A percentile compares a stretch with the other conserved stretches of the same genome.
These are phyloP conservation scores for Rhincodon typus DNA, from an alignment of 2,797 vertebrate genomes.

Conservation along the genomic window DNA sequence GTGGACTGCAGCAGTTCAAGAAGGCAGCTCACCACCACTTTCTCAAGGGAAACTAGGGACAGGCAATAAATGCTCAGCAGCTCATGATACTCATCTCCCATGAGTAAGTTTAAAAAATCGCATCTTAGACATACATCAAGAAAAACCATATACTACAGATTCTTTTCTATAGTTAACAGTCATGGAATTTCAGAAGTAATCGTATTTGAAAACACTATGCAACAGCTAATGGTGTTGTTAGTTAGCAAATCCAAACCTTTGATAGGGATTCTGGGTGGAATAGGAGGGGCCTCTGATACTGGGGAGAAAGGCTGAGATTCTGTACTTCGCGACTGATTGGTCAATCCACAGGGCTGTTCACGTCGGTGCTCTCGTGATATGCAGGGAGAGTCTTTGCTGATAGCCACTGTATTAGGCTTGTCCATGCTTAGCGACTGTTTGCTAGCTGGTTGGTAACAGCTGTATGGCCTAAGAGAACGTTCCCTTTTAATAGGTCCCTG, in stretches of 20 bases:
- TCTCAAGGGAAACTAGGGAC: no score
- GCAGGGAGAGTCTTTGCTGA: slow-evolving; percentile 55
- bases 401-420: slow-evolving; percentile 51
- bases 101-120: no score
- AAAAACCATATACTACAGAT: neutral
- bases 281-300: slow-evolving; percentile 57
- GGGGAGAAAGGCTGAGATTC: slow-evolving; percentile 53
- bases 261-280: slow-evolving; percentile 55
- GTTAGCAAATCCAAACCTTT: slow-evolving; percentile 41
- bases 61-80: no score
- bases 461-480: slow-evolving; percentile 55
- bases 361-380: slow-evolving; percentile 53
- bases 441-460: slow-evolving; percentile 50
- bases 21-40: no score
- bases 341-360: slow-evolving; percentile 39
- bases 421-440: slow-evolving; percentile 37
- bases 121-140: no score
- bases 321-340: slow-evolving; percentile 40
- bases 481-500: slow-evolving; percentile 63
- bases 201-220: neutral
- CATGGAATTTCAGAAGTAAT: neutral
- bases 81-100: no score
- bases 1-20: no score
- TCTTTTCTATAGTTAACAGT: neutral
- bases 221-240: neutral